Conservation (phyloP, 2,888 invertebrate species). For the Drymonia ruficornis region DNA sequence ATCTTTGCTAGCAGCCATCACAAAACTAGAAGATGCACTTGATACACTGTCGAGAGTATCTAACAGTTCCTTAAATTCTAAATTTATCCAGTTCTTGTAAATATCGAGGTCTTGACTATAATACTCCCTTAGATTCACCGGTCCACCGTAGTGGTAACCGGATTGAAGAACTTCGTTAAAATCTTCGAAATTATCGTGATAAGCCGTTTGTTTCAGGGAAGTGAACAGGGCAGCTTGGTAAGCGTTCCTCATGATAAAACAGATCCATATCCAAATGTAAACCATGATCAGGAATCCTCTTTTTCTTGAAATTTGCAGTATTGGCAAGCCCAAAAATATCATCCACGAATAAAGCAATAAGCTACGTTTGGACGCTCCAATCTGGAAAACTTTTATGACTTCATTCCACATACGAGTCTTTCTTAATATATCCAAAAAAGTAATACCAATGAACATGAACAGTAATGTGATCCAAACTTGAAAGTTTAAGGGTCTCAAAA, state of each 20-base stretch:
- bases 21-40: constrained; percentile 50
- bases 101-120: constrained; percentile 14
- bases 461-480: constrained; percentile 47
- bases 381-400: constrained; percentile 37
- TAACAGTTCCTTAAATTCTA: constrained; percentile 32
- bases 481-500: constrained; percentile 54
- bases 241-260: constrained; percentile 55
- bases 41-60: constrained; percentile 46
- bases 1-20: constrained; percentile 56
- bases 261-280: constrained; percentile 59
- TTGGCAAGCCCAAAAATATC: constrained; percentile 57
- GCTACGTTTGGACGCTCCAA: constrained; percentile 46
- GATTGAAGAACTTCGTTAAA: constrained; percentile 45
- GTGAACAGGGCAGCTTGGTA: constrained; percentile 60
- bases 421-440: constrained; percentile 43
- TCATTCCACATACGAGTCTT: constrained; percentile 43
- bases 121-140: constrained; percentile 4
- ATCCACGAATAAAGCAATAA: constrained; percentile 61
- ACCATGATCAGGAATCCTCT: constrained; percentile 43
- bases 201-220: constrained; percentile 49
- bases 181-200: constrained; percentile 39
- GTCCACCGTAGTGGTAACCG: constrained; percentile 52
- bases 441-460: constrained; percentile 48
- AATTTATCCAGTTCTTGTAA: constrained; percentile 50
- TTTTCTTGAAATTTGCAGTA: constrained; percentile 47